phyloP scores from a whole-genome alignment of 2,113 vertebrate genomes.

The Osmerus eperlanus region DNA sequence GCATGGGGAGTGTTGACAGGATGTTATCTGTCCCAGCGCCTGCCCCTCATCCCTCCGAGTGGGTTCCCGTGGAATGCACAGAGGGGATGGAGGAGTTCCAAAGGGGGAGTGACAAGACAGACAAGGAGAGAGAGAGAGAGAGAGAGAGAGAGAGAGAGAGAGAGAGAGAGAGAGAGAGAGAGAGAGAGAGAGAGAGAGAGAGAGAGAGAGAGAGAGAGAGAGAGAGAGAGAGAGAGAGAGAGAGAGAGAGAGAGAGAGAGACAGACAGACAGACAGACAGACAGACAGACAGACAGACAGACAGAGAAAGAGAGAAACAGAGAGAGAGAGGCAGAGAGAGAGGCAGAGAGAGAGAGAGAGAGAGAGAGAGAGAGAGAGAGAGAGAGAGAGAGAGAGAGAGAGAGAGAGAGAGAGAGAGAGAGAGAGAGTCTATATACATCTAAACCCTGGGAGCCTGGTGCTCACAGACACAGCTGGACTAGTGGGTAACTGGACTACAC shows the following conservation, averaged over 20 bases:
- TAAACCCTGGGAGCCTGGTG: constrained; percentile 60
- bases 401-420: constrained; percentile 8
- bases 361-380: constrained; percentile 24
- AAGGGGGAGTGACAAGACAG: constrained; percentile 70
- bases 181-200: constrained; percentile 26
- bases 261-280: too few species aligned
- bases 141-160: constrained; percentile 26
- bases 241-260: constrained; percentile 21
- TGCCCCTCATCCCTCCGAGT: constrained; percentile 62
- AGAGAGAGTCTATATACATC: constrained; percentile 66
- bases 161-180: constrained; percentile 21
- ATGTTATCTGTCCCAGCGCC: constrained; percentile 69
- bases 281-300: constrained; percentile 17
- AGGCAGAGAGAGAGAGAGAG: constrained; percentile 13
- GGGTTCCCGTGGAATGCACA: constrained; percentile 72
- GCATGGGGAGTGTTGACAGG: constrained; percentile 68
- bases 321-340: constrained; percentile 25
- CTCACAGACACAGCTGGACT: constrained; percentile 69
- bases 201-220: constrained; percentile 25
- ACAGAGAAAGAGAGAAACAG: constrained; percentile 26
- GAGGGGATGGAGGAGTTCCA: constrained; percentile 70
- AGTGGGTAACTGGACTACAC: constrained; percentile 55
- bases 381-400: constrained; percentile 27
- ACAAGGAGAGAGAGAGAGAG: constrained; percentile 30
- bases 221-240: constrained; percentile 28